Evolutionary conservation across 2,113 vertebrate species (phyloP).

Genomic region (Eira barbara): DNA sequence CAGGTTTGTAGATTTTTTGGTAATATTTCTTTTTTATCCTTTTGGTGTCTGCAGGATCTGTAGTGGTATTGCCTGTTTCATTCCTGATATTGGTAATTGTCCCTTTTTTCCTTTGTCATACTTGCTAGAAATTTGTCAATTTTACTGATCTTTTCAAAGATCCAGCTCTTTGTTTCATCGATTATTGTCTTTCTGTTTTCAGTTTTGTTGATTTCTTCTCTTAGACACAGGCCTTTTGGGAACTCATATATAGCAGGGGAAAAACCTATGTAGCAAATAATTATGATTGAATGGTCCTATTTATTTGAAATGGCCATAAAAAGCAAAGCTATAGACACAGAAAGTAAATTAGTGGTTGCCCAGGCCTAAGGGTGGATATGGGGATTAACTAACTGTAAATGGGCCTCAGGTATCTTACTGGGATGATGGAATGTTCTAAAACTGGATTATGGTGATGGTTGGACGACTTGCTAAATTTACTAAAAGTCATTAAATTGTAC

Average conservation of each 20-base stretch:
- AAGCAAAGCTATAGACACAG: neutral
- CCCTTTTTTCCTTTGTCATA: neutral
- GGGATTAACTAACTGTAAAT: neutral
- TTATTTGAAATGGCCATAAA: conserved; percentile 14
- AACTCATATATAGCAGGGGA: neutral
- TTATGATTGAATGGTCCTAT: neutral
- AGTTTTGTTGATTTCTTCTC: conserved; percentile 27
- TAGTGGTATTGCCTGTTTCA: neutral
- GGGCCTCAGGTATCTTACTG: neutral
- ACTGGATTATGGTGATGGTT: neutral
- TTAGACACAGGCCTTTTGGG: neutral
- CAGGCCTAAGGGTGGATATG: neutral
- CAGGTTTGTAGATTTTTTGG: neutral
- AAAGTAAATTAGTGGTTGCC: neutral
- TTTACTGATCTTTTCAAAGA: conserved; percentile 1
- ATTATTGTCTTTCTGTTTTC: neutral
- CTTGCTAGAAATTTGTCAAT: conserved; percentile 8
- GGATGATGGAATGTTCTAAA: neutral
- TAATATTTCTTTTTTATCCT: neutral
- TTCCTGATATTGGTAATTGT: neutral
- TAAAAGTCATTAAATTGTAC: neutral
- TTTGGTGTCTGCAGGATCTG: neutral
- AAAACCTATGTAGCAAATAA: neutral
- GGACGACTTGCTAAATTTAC: neutral
- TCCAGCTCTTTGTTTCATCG: conserved; percentile 10